Base-by-base conservation (phyloP, 2,797 vertebrate species). In the Peromyscus nudipes region DNA sequence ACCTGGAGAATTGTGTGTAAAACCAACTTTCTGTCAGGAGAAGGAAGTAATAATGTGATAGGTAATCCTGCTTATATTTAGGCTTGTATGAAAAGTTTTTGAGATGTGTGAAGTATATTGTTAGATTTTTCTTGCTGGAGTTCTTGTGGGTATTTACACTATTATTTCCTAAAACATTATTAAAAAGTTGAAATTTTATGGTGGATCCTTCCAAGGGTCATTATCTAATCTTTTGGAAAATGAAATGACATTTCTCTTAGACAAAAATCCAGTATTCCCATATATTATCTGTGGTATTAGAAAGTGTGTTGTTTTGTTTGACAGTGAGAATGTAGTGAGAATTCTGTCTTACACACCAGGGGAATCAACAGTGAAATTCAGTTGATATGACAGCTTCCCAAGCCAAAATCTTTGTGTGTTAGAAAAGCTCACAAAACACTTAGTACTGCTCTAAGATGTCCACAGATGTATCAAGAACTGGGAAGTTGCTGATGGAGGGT, bases 101-200 rank as follows among this genome's bases (percentile, higher is more conserved):
- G 43, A 46, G 27, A 14, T 49, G 27, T 90, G 62, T 76, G 55
- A 89, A 52, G 11, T 85, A 19, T 46, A 43, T 69, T 83, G 1
- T 43, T 87, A 29, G 2, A 21, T 73, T 91, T 83, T 27, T 34
- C 21, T 64, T 57, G 25, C 3, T n/a, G 31, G 19, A 77, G 23
- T 1, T 82, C 89, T 81, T 64, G 12, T 80, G 4, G 75, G 2
- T 91, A 37, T 86, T 75, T 89, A 62, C 85, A 31, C 1, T 92
- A 23, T 75, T 85, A 81, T 55, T 95, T 80, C 37, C 69, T 84
- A 71, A 76, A 46, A 52, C 52, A 29, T 79, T 69, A 65, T 67
- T 9, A 87, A 92, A 96, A 65, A 16, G 76, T 52, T 49, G 27
- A 62, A 88, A 27, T 31, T 96, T 86, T 83, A 84, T 52, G 52